These are phyloP conservation scores for Halcyon senegalensis DNA, from an alignment of 2,113 vertebrate species.

Conservation along the genomic window DNA sequence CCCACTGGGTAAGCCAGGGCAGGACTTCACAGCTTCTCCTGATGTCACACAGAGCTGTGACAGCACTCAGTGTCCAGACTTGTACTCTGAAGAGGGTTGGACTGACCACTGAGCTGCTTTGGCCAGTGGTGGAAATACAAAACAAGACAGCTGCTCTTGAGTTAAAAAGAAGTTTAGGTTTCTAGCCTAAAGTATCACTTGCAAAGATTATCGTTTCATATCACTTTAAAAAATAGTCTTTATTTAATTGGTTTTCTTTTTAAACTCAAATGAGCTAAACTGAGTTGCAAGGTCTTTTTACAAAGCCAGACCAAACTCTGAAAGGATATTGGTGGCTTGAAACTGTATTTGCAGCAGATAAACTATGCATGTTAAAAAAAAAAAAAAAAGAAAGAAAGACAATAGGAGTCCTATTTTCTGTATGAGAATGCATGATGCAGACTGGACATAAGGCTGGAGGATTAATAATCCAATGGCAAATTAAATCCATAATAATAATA, in stretches of 20 bases:
- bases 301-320: neutral
- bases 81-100: fast-evolving
- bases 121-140: neutral
- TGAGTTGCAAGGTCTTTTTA: neutral
- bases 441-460: neutral
- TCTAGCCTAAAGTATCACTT: neutral
- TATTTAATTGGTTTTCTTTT: neutral
- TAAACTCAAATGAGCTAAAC: neutral
- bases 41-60: fast-evolving
- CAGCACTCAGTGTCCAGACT: fast-evolving
- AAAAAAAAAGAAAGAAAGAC: neutral
- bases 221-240: neutral
- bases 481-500: neutral
- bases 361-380: neutral
- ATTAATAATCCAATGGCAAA: neutral
- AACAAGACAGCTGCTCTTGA: neutral
- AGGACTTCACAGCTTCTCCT: neutral
- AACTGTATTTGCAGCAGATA: neutral
- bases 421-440: neutral
- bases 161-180: neutral
- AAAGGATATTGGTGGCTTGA: neutral
- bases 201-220: neutral
- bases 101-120: neutral
- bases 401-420: neutral
- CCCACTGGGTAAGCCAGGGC: neutral